Evolutionary conservation across 1,140 invertebrate genomes (phyloP).

Genomic region (Drosophila novamexicana): DNA sequence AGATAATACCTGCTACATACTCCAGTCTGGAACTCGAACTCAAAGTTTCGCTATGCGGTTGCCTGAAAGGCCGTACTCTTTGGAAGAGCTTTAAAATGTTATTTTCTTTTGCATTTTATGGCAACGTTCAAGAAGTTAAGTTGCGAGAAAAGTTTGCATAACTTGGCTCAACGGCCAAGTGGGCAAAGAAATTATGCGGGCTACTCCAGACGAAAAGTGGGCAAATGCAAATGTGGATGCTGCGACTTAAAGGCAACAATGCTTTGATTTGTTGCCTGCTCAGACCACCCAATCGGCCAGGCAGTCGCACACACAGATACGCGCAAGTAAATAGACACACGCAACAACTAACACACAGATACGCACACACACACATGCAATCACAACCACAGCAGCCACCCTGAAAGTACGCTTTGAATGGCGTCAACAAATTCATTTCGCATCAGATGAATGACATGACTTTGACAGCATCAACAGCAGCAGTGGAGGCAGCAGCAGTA

Average conservation of each 20-base stretch:
- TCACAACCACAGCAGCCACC: neutral
- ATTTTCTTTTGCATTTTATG: neutral
- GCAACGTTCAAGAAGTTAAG: neutral
- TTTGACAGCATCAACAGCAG: slow-evolving; percentile 25
- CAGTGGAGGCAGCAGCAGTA: neutral
- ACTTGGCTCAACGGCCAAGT: neutral
- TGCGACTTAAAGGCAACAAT: neutral
- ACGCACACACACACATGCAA: slow-evolving; percentile 1
- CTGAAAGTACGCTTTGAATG: slow-evolving; percentile 45
- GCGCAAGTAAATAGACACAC: neutral
- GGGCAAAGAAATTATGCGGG: slow-evolving; percentile 22
- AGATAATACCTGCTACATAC: no score
- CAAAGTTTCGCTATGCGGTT: no score
- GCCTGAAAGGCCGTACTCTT: no score
- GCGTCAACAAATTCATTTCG: slow-evolving; percentile 80
- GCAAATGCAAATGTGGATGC: slow-evolving; percentile 39
- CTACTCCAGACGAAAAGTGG: slow-evolving; percentile 14
- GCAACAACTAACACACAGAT: neutral
- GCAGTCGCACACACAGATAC: neutral
- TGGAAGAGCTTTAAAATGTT: no score
- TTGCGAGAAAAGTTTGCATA: neutral
- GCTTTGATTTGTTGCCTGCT: slow-evolving; percentile 11
- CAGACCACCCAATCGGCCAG: slow-evolving; percentile 39
- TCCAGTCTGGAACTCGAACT: no score
- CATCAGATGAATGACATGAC: slow-evolving; percentile 80